phyloP scores from a whole-genome alignment of 2,888 invertebrate species.

The Loripinus fragilis region DNA sequence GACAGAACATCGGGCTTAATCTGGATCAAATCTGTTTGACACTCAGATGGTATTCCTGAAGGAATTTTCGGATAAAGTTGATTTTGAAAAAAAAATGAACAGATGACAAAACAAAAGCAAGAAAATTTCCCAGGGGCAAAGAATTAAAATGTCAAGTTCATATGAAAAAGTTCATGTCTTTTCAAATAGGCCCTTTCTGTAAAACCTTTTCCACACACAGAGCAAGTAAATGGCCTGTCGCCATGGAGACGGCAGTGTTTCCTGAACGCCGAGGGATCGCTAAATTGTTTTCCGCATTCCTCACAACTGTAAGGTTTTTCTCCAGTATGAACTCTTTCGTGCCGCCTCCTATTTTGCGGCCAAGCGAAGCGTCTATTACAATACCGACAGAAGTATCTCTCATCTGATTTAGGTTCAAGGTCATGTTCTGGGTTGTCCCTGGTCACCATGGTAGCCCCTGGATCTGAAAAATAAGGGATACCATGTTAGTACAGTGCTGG shows the following conservation, averaged over 20 bases:
- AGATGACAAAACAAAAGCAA: too few relatives aligned
- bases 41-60: too few relatives aligned
- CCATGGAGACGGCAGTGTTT: background rate
- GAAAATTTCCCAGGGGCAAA: too few relatives aligned
- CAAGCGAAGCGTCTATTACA: background rate
- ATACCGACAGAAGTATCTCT: background rate
- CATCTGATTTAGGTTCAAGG: too few relatives aligned
- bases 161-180: background rate
- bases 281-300: background rate
- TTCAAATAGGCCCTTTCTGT: background rate
- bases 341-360: background rate
- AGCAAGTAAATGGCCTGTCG: background rate
- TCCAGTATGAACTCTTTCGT: background rate
- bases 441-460: too few relatives aligned
- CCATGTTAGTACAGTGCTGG: too few relatives aligned
- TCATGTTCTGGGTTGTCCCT: too few relatives aligned
- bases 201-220: background rate
- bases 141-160: background rate
- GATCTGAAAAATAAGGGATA: too few relatives aligned
- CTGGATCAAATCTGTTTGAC: too few relatives aligned
- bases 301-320: background rate
- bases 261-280: background rate
- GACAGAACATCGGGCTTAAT: too few relatives aligned
- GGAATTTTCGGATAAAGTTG: too few relatives aligned
- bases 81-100: too few relatives aligned